A percentile compares a stretch with the other conserved stretches of the same genome.
Conservation (phyloP, 2,888 invertebrate species). For the Leptinotarsa haldemani region DNA sequence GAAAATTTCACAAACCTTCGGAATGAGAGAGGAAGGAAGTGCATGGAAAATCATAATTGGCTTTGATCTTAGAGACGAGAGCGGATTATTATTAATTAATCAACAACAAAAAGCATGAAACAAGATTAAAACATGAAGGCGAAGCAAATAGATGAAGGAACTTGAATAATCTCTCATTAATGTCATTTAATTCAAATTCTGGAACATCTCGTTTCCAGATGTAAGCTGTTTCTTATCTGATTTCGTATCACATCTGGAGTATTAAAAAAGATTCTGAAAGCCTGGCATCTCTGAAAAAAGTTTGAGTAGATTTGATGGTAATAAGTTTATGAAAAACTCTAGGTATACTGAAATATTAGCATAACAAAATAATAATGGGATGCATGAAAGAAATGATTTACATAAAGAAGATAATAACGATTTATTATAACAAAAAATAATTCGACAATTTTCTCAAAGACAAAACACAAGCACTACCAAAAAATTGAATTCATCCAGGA, state of each 20-base stretch:
- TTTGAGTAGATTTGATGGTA: too few relatives aligned
- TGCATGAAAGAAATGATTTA: too few relatives aligned
- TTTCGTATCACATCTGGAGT: neutral
- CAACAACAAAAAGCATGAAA: slow-evolving; percentile 14
- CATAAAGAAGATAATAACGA: too few relatives aligned
- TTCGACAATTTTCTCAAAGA: too few relatives aligned
- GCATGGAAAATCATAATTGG: slow-evolving; percentile 6
- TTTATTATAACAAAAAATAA: too few relatives aligned
- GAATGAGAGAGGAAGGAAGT: neutral
- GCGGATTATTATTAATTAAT: slow-evolving; percentile 20
- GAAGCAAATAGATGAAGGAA: slow-evolving; percentile 17
- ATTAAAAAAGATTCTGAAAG: neutral
- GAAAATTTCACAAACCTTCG: too few relatives aligned
- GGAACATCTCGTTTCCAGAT: slow-evolving; percentile 6
- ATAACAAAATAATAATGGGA: too few relatives aligned
- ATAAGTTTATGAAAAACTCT: too few relatives aligned
- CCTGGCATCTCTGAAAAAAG: neutral
- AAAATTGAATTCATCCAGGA: too few relatives aligned
- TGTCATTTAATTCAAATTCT: slow-evolving; percentile 14
- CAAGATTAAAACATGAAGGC: slow-evolving; percentile 18
- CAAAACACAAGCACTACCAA: too few relatives aligned
- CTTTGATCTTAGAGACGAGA: slow-evolving; percentile 2
- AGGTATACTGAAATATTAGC: too few relatives aligned
- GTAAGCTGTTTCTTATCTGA: slow-evolving; percentile 11
- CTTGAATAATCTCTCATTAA: slow-evolving; percentile 15